Evolutionary conservation across 1,140 invertebrate genomes (phyloP).

Genomic region (Tetragnatha versicolor): DNA sequence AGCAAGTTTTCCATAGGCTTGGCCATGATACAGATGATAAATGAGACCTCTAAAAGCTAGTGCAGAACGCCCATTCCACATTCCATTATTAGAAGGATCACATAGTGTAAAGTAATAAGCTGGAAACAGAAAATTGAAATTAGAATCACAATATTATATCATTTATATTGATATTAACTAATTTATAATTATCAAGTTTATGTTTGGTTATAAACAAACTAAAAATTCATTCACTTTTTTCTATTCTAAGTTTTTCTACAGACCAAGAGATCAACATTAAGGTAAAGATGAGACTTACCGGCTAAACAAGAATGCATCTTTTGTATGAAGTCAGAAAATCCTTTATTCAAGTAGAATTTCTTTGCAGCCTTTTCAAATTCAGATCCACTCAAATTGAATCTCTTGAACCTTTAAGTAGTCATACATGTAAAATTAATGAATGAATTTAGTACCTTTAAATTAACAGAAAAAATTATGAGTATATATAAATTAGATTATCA

Average conservation of each 20-base stretch:
- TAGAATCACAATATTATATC: background rate
- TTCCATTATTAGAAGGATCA: constrained; percentile 18
- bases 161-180: background rate
- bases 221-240: background rate
- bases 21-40: constrained; percentile 33
- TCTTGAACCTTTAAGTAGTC: background rate
- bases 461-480: background rate
- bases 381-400: constrained; percentile 3
- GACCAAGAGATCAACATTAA: background rate
- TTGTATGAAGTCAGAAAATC: background rate
- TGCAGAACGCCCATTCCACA: constrained; percentile 1
- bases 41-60: constrained; percentile 27
- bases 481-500: background rate
- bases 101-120: constrained; percentile 20
- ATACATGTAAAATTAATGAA: background rate
- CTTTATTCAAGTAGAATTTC: constrained; percentile 40
- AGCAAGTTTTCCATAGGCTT: constrained; percentile 9
- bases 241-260: background rate
- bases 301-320: constrained; percentile 29
- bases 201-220: background rate
- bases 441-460: background rate
- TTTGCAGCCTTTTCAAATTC: constrained; percentile 41
- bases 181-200: background rate
- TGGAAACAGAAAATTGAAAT: constrained; percentile 4
- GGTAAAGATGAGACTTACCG: background rate